A percentile compares a stretch with the other conserved stretches of the same genome.
Evolutionary conservation across 2,113 vertebrate species (phyloP).

Genomic region (Bos indicus): DNA sequence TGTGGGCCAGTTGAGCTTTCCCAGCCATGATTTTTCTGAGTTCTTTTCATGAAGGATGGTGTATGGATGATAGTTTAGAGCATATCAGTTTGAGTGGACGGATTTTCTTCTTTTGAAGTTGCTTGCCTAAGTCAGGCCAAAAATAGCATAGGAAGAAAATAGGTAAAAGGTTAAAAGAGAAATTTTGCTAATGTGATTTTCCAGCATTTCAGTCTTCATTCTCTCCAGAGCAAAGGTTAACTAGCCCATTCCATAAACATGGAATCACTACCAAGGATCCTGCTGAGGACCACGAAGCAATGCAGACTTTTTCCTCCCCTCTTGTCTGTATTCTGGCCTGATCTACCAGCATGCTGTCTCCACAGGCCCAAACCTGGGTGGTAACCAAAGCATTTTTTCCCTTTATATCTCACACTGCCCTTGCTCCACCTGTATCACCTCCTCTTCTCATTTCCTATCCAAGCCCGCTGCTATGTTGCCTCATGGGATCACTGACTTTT

Average conservation of each 20-base stretch:
- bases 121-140: slow-evolving; percentile 26
- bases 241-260: slow-evolving; percentile 28
- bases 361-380: background rate
- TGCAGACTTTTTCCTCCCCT: background rate
- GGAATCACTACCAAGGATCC: background rate
- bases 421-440: background rate
- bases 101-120: slow-evolving; percentile 52
- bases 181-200: slow-evolving; percentile 63
- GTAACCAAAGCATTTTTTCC: background rate
- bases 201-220: slow-evolving; percentile 32
- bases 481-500: background rate
- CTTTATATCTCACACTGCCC: background rate
- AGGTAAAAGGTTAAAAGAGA: slow-evolving; percentile 55
- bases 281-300: background rate
- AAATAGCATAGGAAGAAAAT: slow-evolving; percentile 46
- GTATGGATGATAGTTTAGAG: background rate
- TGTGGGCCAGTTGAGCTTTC: slow-evolving; percentile 9
- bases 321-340: background rate
- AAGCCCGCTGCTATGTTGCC: background rate
- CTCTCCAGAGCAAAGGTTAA: slow-evolving; percentile 57
- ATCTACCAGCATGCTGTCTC: background rate
- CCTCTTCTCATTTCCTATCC: slow-evolving; percentile 25
- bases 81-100: slow-evolving; percentile 22
- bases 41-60: slow-evolving; percentile 12
- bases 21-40: slow-evolving; percentile 20